Evolutionary conservation across 2,797 vertebrate species (phyloP).

Genomic region (Poeciliopsis turneri): DNA sequence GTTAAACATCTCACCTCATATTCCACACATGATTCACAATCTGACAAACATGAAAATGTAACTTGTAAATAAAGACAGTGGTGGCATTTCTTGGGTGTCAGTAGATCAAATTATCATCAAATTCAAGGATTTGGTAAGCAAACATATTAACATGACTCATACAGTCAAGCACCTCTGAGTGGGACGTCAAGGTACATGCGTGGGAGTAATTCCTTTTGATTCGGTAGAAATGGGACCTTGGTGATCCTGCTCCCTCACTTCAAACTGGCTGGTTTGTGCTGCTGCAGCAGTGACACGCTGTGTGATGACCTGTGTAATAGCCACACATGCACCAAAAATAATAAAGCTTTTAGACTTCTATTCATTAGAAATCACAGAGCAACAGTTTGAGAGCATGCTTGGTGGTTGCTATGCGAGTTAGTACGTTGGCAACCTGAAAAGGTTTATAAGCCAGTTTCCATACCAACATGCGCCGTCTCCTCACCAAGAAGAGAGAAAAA

Average conservation of each 20-base stretch:
- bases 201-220: constrained; percentile 38
- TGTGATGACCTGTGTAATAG: constrained; percentile 17
- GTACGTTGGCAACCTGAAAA: constrained; percentile 67
- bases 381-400: constrained; percentile 53
- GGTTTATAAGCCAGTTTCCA: constrained; percentile 75
- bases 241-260: constrained; percentile 17
- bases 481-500: constrained; percentile 33
- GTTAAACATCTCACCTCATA: neutral
- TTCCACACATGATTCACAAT: neutral
- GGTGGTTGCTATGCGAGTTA: constrained; percentile 72
- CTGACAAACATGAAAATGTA: neutral
- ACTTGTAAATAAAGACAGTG: neutral
- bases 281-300: constrained; percentile 8
- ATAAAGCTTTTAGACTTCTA: constrained; percentile 34
- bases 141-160: constrained; percentile 50
- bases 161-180: constrained; percentile 33
- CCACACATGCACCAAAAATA: constrained; percentile 15
- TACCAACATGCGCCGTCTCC: constrained; percentile 68
- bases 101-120: constrained; percentile 18
- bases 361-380: constrained; percentile 53
- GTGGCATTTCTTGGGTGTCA: constrained; percentile 20
- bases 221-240: constrained; percentile 10
- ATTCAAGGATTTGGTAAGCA: constrained; percentile 24
- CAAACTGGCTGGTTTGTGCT: constrained; percentile 11
- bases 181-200: constrained; percentile 31